Evolutionary conservation across 2,888 invertebrate species (phyloP).

Genomic region (Eilema caniola): DNA sequence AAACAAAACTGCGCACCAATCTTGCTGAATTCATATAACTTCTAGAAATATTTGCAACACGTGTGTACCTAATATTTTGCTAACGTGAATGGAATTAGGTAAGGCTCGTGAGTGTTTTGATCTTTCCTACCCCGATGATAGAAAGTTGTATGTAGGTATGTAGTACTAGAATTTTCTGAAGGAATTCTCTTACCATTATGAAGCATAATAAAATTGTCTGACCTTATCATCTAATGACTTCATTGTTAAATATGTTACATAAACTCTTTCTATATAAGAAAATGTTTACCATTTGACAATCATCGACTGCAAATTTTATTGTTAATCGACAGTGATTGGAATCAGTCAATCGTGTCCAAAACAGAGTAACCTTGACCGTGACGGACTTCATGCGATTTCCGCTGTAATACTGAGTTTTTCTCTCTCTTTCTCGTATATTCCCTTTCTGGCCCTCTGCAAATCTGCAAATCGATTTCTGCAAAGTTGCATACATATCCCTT

Average conservation of each 20-base stretch:
- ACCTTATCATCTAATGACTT: conserved; percentile 6
- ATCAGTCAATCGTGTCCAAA: conserved; percentile 64
- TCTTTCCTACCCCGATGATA: not conserved
- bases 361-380: conserved; percentile 79
- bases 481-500: conserved; percentile 18
- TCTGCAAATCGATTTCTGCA: conserved; percentile 68
- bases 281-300: conserved; percentile 21
- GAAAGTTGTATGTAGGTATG: not conserved
- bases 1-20: conserved; percentile 79
- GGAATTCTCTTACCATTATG: not conserved
- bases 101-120: not conserved
- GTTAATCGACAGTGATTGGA: conserved; percentile 58
- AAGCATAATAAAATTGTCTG: not conserved
- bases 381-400: conserved; percentile 61
- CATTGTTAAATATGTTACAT: not conserved
- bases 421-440: conserved; percentile 54
- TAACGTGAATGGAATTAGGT: no score
- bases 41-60: conserved; percentile 31
- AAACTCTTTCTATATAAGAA: conserved; percentile 10
- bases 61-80: conserved; percentile 22
- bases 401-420: conserved; percentile 59
- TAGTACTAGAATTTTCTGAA: not conserved
- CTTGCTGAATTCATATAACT: conserved; percentile 55
- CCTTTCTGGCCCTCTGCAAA: conserved; percentile 60
- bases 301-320: conserved; percentile 28